Base-by-base conservation (phyloP, 2,797 vertebrate genomes). In the Galago senegalensis region DNA sequence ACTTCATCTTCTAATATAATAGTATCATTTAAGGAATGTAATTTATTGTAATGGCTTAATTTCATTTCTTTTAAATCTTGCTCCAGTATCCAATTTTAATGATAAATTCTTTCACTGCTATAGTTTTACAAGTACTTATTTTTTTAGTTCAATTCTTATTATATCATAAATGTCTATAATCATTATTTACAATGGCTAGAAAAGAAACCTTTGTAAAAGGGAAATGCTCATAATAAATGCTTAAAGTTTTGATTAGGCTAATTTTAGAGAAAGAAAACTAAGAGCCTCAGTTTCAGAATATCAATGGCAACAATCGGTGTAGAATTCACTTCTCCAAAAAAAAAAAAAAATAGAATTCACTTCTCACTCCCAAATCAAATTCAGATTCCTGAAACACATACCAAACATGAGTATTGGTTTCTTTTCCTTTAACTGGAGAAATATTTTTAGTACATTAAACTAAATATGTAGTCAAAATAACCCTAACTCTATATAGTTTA, bases 391-490 rank as follows among this genome's bases (percentile, higher is more conserved):
- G 70, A 90, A 92, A 53, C 20, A n/a, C 80, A 73, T 43, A 37
- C 10, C 65, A 76, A 67, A 84, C 43, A 18, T 5, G 18, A 77
- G 29, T 63, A 58, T 34, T 27, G 20, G 49, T 56, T 80, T 83
- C 31, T 82, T 79, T 93, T 72, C 20, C 61, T 93, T 89, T 88
- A 94, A 63, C 67, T 67, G 43, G 14, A 69, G 43, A n/a, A 20
- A 16, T 75, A 88, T 80, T 92, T 92, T 94, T 72, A 73, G 31
- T 23, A 94, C 53, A 81, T 75, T 96, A 91, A 95, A 87, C 76
- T 87, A 53, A 31, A 31, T 70, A 76, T 3, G 3, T 7, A 72
- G 56, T 86, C 69, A 91, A 92, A 95, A 89, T 65, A 87, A 65
- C 46, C 37, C 76, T 63, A 91, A 34, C 29, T 91, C 73, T 73